phyloP scores from a whole-genome alignment of 1,140 invertebrate genomes.

The Cepaea nemoralis region DNA sequence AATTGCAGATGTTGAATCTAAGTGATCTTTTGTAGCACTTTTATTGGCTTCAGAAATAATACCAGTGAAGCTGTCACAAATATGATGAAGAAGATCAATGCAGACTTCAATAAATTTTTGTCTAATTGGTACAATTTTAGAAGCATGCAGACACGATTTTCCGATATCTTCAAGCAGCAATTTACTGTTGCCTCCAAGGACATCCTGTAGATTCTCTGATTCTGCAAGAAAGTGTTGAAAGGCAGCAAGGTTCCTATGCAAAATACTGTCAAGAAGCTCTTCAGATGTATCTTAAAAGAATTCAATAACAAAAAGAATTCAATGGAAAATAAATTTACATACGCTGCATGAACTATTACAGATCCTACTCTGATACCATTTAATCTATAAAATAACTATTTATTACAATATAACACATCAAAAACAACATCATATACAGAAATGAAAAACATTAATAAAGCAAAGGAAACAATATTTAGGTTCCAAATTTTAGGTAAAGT shows the following conservation, averaged over 20 bases:
- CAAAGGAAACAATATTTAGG: too few relatives aligned
- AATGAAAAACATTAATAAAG: too few relatives aligned
- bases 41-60: neutral
- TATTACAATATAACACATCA: too few relatives aligned
- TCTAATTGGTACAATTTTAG: slow-evolving; percentile 6
- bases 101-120: slow-evolving; percentile 29
- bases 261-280: slow-evolving; percentile 9
- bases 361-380: too few relatives aligned
- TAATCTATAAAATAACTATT: too few relatives aligned
- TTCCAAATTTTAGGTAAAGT: too few relatives aligned
- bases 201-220: neutral
- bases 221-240: neutral
- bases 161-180: neutral
- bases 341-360: too few relatives aligned
- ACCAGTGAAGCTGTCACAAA: neutral
- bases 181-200: neutral
- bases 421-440: too few relatives aligned
- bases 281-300: slow-evolving; percentile 1
- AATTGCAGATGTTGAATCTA: neutral
- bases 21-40: neutral
- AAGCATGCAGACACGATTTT: neutral
- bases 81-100: neutral
- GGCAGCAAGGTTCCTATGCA: neutral
- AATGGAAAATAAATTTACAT: too few relatives aligned
- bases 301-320: too few relatives aligned